Evolutionary conservation across 2,888 invertebrate genomes (phyloP).

Genomic region (Galerucella nymphaeae): DNA sequence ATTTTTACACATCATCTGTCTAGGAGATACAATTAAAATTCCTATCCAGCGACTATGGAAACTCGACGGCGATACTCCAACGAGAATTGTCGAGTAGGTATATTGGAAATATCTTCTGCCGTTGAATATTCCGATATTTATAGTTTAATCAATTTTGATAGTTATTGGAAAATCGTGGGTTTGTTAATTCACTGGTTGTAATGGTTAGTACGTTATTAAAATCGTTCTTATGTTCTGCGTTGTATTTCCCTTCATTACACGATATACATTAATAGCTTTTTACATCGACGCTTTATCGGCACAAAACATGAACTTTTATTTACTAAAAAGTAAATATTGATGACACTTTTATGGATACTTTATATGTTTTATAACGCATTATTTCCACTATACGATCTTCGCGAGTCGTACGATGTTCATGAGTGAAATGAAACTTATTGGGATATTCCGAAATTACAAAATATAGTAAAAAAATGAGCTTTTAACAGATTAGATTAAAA

Average conservation of each 20-base stretch:
- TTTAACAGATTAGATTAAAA: no score
- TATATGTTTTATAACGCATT: neutral
- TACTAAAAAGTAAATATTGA: neutral
- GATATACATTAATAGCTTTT: conserved; percentile 30
- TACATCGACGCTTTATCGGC: neutral
- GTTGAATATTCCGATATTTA: conserved; percentile 42
- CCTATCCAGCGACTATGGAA: conserved; percentile 41
- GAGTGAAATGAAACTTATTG: no score
- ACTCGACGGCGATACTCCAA: conserved; percentile 20
- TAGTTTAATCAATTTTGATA: conserved; percentile 42
- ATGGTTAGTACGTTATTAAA: conserved; percentile 36
- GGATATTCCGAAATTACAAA: no score
- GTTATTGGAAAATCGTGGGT: conserved; percentile 41
- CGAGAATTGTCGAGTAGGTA: conserved; percentile 24
- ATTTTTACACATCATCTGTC: conserved; percentile 41
- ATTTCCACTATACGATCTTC: no score
- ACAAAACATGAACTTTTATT: neutral
- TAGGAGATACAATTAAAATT: conserved; percentile 45
- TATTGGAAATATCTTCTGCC: conserved; percentile 31
- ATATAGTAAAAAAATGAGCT: no score
- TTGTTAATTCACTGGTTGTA: conserved; percentile 34
- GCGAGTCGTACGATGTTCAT: no score
- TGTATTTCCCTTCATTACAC: conserved; percentile 28
- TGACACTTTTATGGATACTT: neutral
- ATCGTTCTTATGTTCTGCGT: conserved; percentile 28